Conservation (phyloP, 2,797 vertebrate genomes). For the Paguma larvata region DNA sequence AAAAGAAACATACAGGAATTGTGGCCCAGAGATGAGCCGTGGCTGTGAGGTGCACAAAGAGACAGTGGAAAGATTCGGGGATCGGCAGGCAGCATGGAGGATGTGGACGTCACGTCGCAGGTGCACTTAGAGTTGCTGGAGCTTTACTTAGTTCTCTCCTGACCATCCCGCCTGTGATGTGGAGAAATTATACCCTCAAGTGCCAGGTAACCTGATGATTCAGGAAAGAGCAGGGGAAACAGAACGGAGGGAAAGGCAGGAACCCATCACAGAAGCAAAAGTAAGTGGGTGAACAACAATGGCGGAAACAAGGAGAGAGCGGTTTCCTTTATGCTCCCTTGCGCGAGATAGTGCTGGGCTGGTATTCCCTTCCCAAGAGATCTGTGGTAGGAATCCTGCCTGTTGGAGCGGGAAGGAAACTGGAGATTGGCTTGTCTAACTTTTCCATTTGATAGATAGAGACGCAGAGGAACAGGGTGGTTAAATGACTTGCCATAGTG, state of each 20-base stretch:
- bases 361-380: neutral
- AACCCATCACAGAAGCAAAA: neutral
- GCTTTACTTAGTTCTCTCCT: neutral
- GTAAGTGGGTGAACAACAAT: neutral
- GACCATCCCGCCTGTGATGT: neutral
- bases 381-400: neutral
- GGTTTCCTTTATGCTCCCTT: neutral
- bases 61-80: fast-evolving
- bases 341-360: neutral
- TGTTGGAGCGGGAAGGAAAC: neutral
- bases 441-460: neutral
- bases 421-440: neutral
- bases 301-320: neutral
- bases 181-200: neutral
- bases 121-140: no score
- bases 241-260: neutral
- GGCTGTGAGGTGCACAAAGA: neutral
- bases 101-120: fast-evolving
- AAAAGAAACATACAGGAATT: neutral
- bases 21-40: neutral
- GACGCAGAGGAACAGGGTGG: neutral
- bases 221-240: neutral
- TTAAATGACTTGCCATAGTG: neutral
- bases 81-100: fast-evolving
- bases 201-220: neutral